phyloP scores from a whole-genome alignment of 23 tunicate genomes.

The Botrylloides violaceus region DNA sequence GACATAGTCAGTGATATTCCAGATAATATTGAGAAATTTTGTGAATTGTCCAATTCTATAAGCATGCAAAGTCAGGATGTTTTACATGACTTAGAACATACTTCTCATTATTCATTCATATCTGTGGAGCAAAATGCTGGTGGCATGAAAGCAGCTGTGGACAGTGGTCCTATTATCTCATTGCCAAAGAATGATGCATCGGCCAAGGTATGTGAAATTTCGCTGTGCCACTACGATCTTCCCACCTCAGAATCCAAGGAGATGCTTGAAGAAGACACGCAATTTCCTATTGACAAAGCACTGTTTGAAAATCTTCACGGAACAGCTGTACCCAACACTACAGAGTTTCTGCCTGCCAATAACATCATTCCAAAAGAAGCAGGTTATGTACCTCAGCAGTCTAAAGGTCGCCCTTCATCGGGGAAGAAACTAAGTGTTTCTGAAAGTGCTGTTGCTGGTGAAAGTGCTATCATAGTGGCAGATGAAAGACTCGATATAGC shows the following conservation, averaged over 20 bases:
- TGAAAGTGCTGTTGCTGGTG: neutral
- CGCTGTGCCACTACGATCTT: too few species aligned
- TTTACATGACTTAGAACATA: neutral
- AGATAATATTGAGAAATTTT: neutral
- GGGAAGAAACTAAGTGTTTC: neutral
- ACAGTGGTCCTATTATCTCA: neutral
- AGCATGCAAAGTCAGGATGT: neutral
- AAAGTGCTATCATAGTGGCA: neutral
- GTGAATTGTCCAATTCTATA: neutral
- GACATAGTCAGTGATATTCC: slow-evolving; percentile 1
- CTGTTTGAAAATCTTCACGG: neutral
- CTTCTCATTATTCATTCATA: neutral
- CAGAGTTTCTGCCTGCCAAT: neutral
- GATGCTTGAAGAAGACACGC: neutral
- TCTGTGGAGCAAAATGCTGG: neutral
- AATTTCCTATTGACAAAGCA: neutral
- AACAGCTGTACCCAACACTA: neutral
- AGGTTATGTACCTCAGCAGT: neutral
- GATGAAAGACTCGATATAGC: slow-evolving; percentile 37
- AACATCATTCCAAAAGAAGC: slow-evolving; percentile 16
- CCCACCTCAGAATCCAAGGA: neutral
- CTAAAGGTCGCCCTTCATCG: neutral
- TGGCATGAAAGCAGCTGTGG: neutral
- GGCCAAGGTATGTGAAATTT: too few species aligned
- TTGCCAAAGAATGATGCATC: neutral